Evolutionary conservation across 2,113 vertebrate genomes (phyloP).

Genomic region (Esox niger): DNA sequence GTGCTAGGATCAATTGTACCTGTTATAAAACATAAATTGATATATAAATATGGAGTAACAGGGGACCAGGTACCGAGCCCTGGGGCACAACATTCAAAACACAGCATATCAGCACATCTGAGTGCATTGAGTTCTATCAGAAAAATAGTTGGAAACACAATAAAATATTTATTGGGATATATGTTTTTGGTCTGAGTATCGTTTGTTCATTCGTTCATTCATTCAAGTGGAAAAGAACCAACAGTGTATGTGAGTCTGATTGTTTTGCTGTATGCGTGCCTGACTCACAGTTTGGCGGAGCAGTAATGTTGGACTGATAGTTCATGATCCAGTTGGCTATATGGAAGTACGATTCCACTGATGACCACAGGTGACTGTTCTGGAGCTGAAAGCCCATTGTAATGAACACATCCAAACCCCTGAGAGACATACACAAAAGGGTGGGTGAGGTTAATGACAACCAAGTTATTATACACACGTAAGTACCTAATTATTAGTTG

Average conservation of each 20-base stretch:
- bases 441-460: background rate
- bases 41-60: too few species aligned
- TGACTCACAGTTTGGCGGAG: slow-evolving; percentile 69
- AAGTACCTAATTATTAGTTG: background rate
- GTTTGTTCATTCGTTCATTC: too few species aligned
- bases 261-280: background rate
- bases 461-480: background rate
- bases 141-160: too few species aligned
- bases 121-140: too few species aligned
- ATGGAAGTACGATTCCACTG: slow-evolving; percentile 61
- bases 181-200: too few species aligned
- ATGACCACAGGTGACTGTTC: slow-evolving; percentile 53
- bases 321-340: slow-evolving; percentile 68
- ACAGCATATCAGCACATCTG: too few species aligned
- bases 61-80: too few species aligned
- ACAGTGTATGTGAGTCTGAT: background rate
- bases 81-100: too few species aligned
- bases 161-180: too few species aligned
- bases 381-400: slow-evolving; percentile 56
- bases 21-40: slow-evolving; percentile 18
- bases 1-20: slow-evolving; percentile 27
- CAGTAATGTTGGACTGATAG: slow-evolving; percentile 56
- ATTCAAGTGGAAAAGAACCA: too few species aligned
- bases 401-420: slow-evolving; percentile 38
- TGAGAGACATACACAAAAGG: slow-evolving; percentile 19